These are phyloP conservation scores for Euura lappo DNA, from an alignment of 1,140 invertebrate species.

Conservation along the genomic window DNA sequence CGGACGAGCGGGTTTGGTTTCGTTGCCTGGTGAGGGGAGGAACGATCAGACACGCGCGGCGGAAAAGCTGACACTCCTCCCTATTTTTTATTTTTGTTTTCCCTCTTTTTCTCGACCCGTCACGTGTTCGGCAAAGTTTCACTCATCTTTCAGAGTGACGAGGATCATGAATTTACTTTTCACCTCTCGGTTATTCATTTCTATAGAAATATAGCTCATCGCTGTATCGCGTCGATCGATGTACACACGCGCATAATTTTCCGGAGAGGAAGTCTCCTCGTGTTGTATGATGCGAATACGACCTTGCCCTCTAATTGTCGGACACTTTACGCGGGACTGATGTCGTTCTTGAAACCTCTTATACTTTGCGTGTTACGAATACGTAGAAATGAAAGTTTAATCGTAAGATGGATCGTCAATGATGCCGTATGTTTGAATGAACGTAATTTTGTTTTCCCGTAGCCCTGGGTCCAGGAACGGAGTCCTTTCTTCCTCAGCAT, in stretches of 20 bases:
- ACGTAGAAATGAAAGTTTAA: no score
- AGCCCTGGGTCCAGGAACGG: constrained; percentile 42
- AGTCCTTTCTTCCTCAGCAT: constrained; percentile 40
- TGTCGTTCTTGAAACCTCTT: no score
- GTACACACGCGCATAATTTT: neutral
- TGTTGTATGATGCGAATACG: no score
- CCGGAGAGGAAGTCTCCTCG: no score
- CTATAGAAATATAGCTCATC: constrained; percentile 21
- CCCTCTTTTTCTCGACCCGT: constrained; percentile 33
- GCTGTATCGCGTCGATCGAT: neutral
- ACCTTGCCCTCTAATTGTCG: no score
- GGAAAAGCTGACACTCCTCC: neutral
- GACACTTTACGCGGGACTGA: no score
- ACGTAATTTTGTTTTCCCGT: neutral
- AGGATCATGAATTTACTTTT: neutral
- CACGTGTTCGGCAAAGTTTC: no score
- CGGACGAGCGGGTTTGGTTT: neutral
- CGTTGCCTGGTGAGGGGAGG: no score
- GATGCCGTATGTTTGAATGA: no score
- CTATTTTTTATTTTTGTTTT: constrained; percentile 29
- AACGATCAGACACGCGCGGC: neutral
- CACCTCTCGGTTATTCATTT: constrained; percentile 31
- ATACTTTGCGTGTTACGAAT: no score
- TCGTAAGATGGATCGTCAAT: no score
- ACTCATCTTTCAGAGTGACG: no score